Evolutionary conservation across 2,797 vertebrate genomes (phyloP), one percentile per base, ranked within the genome.

Genomic region (Muscicapa comitata): DNA sequence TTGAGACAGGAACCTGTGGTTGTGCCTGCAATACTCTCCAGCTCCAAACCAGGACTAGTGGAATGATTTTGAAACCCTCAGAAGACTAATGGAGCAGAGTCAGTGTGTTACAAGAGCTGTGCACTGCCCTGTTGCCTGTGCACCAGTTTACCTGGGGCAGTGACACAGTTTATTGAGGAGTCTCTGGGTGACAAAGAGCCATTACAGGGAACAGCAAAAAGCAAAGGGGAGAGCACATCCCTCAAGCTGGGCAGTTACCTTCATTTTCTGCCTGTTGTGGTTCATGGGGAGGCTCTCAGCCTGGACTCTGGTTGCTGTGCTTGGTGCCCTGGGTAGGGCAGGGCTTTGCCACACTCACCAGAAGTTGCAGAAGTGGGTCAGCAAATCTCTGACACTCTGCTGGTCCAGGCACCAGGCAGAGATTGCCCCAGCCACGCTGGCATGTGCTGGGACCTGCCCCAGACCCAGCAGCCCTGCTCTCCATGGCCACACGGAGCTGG

Each of bases 401-500:
- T 6, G 25, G 29, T 50, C 21, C 55, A 25, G 24, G 33, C 19
- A 9, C 7, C 0, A 0, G 70, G 42, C 14, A 8, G 11, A 65
- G 33, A 68, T 79, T 1, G 0, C 10, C 17, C 26, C 7, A 4
- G 17, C 31, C 10, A 1, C 20, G 7, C 54, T 1, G 3, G 66
- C 10, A 2, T 21, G 25, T 51, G 65, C 68, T 48, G 58, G n/a
- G 42, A 42, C 54, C 14, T 17, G 9, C 11, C 29, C 17, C 23
- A 25, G 31, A 6, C 13, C 43, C 25, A 10, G 24, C 53, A 79
- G 58, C 35, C 37, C 73, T 43, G 45, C 38, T 79, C 17, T 38
- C 59, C 2, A 0, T 1, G 4, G 40, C 9, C 19, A 45, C 61
- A 8, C 1, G 0, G 19, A 77, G 38, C 70, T 87, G 1, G 0